Conservation (phyloP, 1,140 invertebrate species). For the Procambarus virginalis region DNA sequence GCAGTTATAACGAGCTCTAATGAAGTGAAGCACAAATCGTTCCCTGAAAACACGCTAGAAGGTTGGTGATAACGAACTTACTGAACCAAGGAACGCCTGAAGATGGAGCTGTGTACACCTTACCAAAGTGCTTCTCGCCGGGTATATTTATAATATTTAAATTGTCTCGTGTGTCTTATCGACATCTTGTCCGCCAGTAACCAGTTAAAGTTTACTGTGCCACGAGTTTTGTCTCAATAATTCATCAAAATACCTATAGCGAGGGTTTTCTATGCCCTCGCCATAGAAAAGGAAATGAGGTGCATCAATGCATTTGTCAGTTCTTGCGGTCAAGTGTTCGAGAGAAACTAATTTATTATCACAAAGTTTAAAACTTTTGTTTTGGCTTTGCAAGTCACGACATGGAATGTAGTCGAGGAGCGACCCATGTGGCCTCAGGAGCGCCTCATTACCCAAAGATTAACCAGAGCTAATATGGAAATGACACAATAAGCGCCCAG, state of each 20-base stretch:
- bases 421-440: background rate
- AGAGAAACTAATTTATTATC: background rate
- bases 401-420: background rate
- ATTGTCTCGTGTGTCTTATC: too few species aligned
- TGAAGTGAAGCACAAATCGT: too few species aligned
- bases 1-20: too few species aligned
- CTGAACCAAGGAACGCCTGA: too few species aligned
- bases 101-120: too few species aligned
- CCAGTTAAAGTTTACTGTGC: background rate
- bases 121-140: too few species aligned
- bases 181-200: too few species aligned
- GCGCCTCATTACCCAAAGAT: background rate
- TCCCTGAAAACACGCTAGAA: too few species aligned
- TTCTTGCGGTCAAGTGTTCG: background rate
- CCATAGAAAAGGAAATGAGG: background rate
- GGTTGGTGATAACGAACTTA: too few species aligned
- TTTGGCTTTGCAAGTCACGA: background rate
- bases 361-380: background rate
- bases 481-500: background rate
- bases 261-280: background rate
- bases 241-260: background rate
- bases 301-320: background rate
- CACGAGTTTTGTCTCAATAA: background rate
- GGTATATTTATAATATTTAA: too few species aligned
- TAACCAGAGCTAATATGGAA: background rate